Conservation (phyloP, 2,113 vertebrate genomes). For the Seriola dumerili region DNA sequence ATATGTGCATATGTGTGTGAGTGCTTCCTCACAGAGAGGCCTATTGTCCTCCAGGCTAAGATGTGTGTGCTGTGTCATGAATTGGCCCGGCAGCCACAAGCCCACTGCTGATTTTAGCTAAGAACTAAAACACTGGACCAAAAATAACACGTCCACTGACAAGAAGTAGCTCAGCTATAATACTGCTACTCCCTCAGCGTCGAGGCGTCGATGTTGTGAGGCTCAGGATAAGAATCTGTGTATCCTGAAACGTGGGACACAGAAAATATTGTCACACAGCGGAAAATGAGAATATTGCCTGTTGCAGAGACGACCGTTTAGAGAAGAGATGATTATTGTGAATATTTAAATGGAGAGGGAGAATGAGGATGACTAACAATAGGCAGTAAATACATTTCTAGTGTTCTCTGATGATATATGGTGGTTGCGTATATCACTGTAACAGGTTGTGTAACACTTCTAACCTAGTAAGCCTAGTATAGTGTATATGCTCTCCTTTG, state of each 20-base stretch:
- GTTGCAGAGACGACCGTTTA: not conserved
- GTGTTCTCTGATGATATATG: not conserved
- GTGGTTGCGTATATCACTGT: not conserved
- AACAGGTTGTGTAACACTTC: too few relatives aligned
- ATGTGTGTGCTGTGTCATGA: constrained; percentile 78
- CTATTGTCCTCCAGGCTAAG: constrained; percentile 70
- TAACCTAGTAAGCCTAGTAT: too few relatives aligned
- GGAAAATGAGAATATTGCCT: not conserved
- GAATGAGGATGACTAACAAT: not conserved
- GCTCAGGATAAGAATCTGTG: not conserved
- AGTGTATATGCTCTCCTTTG: not conserved
- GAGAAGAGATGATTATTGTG: not conserved
- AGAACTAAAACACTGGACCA: constrained; percentile 66
- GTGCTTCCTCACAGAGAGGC: constrained; percentile 65
- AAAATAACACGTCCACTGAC: constrained; percentile 66
- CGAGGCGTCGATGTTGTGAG: constrained; percentile 5
- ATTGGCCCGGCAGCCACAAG: constrained; percentile 62
- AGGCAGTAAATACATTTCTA: not conserved
- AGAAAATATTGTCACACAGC: not conserved
- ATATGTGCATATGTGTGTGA: constrained; percentile 57
- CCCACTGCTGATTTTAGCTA: constrained; percentile 76
- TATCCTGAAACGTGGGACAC: constrained; percentile 8
- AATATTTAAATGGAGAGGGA: not conserved
- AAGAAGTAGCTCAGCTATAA: constrained; percentile 62
- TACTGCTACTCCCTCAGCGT: constrained; percentile 49